Base-by-base conservation (phyloP, 2,113 vertebrate species). In the Dipodomys merriami region DNA sequence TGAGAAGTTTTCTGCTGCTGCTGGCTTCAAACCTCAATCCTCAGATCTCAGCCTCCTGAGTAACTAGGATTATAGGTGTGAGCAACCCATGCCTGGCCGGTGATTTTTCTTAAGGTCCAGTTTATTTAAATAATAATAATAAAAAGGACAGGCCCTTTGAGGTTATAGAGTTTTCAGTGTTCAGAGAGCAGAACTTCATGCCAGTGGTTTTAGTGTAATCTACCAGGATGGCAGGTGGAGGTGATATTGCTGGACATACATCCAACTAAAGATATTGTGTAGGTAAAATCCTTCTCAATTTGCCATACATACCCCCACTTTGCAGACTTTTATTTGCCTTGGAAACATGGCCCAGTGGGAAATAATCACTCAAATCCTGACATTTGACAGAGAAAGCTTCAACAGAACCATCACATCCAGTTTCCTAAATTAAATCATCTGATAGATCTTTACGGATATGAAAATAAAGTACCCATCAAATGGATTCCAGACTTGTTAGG, bases 351-450 rank as follows among this genome's bases (percentile, higher is more conserved):
- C n/a, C 65, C 6, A 30, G n/a, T 57, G 44, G 62, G 71, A 90
- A 72, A 44, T 46, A 62, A 74, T 92, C 68, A 49, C 79, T 44
- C 91, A 15, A 82, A 29, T 80, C 39, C 57, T 81, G 62, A 81
- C 57, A n/a, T 65, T 71, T 57, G 67, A 23, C 46, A 74, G 72
- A 92, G n/a, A 33, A 88, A 57, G 22, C 22, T 18, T 44, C 39
- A 29, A 7, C 22, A 46, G 73, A 86, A 2, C 15, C 27, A 72
- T 35, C 73, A 39, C 57, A 69, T 73, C 83, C 39, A 49, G 27
- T 84, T 87, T 69, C 29, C 71, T 77, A 53, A 90, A 91, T 68
- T 72, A 89, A 86, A 39, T 84, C 82, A 74, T 29, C 64, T 86
- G 69, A 82, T 76, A 81, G 30, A 84, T 94, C 71, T 81, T 90